Base-by-base conservation (phyloP, 1,140 invertebrate genomes). In the Tetragnatha versicolor region DNA sequence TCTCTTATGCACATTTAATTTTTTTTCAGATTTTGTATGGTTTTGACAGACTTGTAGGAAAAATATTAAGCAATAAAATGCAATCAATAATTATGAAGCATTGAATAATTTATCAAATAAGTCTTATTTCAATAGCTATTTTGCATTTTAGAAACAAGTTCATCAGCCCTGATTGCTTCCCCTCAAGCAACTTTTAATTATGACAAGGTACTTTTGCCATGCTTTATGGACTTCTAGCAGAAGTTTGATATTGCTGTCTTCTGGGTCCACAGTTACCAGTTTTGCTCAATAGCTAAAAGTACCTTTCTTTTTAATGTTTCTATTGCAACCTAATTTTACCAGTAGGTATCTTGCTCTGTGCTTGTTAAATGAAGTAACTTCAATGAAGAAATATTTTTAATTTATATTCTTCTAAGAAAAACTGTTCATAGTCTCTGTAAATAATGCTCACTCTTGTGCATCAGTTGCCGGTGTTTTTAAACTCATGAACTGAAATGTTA, bases 381-480 rank as follows among this genome's bases (percentile, higher is more conserved):
- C 22, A 25, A 42, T 39, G 51, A 73, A 60, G n/a, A 73, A 60
- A 27, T 73, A 73, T 73, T 73, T 69, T 73, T 73, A 73, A 73
- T 73, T 73, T 73, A 73, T 73, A 73, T 73, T 73, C 55, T 60
- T 73, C 69, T 73, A 73, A 29, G 29, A 27, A 42, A 25, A 73
- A 65, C 27, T 60, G 33, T 60, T 60, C 60, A 60, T 29, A 70
- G 29, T 70, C 47, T 68, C 47, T 73, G 69, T 73, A 73, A 25
- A 73, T 73, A 70, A 17, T 37, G 68, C 33, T n/a, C 33, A 22
- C 29, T 17, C 42, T n/a, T n/a, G n/a, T n/a, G n/a, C n/a, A n/a
- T n/a, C n/a, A n/a, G n/a, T n/a, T n/a, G n/a, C n/a, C n/a, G n/a
- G n/a, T n/a, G n/a, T n/a, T n/a, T n/a, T n/a, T n/a, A n/a, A n/a